These are phyloP conservation scores for Agrochola macilenta DNA, from an alignment of 2,888 invertebrate species.

Conservation along the genomic window DNA sequence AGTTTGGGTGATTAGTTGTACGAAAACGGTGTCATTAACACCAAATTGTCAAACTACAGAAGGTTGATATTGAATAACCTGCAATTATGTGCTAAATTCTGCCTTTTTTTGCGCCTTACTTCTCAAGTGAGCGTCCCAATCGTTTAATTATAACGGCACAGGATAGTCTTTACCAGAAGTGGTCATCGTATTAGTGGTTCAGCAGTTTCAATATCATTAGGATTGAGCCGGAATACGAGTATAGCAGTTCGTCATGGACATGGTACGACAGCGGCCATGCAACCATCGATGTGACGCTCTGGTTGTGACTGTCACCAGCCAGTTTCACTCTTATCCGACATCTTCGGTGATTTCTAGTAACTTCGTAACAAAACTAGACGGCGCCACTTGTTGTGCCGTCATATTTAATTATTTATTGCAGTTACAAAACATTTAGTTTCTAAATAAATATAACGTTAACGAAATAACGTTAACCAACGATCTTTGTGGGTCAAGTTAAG, in stretches of 20 bases:
- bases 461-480: background rate
- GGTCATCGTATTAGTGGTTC: background rate
- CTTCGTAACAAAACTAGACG: background rate
- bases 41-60: slow-evolving; percentile 12
- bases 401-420: background rate
- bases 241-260: background rate
- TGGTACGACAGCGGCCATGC: no score
- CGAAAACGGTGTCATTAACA: slow-evolving; percentile 25
- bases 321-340: no score
- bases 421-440: background rate
- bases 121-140: background rate
- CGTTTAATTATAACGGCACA: background rate
- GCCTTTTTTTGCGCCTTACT: no score
- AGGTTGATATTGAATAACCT: slow-evolving; percentile 7
- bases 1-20: slow-evolving; percentile 34
- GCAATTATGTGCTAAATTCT: background rate
- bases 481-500: background rate
- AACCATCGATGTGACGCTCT: background rate
- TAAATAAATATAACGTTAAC: no score
- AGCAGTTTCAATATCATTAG: background rate
- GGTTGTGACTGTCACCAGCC: background rate
- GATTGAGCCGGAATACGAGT: no score
- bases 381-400: background rate
- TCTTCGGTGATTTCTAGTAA: background rate
- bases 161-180: background rate